Conservation (phyloP, 2,888 invertebrate genomes). For the Orthosia incerta region DNA sequence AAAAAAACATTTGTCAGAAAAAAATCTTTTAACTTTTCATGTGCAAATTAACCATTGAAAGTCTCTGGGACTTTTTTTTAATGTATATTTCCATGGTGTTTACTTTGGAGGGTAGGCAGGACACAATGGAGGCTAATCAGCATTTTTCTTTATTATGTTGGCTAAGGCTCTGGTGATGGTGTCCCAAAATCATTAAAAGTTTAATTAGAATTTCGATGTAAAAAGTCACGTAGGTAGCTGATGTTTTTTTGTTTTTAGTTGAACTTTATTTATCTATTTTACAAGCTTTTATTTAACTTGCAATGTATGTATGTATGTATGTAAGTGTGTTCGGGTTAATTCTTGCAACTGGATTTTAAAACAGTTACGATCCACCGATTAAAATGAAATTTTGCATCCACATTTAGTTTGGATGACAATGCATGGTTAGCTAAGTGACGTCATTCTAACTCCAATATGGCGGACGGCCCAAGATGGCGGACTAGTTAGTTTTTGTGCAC, state of each 20-base stretch:
- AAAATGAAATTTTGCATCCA: no score
- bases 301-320: no score
- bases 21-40: constrained; percentile 62
- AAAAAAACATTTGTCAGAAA: constrained; percentile 52
- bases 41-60: constrained; percentile 65
- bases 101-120: constrained; percentile 36
- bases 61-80: constrained; percentile 48
- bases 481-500: no score
- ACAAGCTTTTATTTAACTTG: no score
- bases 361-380: no score
- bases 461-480: no score
- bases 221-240: constrained; percentile 29
- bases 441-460: no score
- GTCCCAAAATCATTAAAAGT: constrained; percentile 58
- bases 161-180: constrained; percentile 30
- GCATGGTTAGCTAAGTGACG: no score
- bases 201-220: constrained; percentile 49
- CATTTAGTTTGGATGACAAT: no score
- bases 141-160: constrained; percentile 53
- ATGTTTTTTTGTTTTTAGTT: constrained; percentile 17
- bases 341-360: no score
- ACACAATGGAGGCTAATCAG: constrained; percentile 62
- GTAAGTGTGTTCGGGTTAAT: no score
- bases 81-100: constrained; percentile 53
- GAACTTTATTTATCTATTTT: neutral